phyloP scores from a whole-genome alignment of 2,113 vertebrate genomes.

The Dascyllus trimaculatus region DNA sequence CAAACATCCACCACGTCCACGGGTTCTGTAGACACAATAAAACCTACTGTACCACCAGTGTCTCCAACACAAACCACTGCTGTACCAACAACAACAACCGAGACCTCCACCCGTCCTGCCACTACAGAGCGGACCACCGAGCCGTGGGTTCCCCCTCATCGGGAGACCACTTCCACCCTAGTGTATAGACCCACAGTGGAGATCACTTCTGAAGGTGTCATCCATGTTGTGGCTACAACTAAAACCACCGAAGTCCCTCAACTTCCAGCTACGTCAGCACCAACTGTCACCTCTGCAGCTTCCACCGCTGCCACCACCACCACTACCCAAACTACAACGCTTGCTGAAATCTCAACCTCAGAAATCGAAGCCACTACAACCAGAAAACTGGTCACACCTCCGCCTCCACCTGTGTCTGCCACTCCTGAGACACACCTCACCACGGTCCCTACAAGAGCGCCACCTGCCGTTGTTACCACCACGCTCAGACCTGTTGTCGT shows the following conservation, averaged over 20 bases:
- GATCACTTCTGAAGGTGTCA: conserved; percentile 41
- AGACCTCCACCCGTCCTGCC: conserved; percentile 28
- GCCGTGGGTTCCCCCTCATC: conserved; percentile 51
- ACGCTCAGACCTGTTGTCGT: conserved; percentile 44
- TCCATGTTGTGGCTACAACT: conserved; percentile 37
- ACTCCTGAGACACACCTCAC: conserved; percentile 43
- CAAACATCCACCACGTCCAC: conserved; percentile 53
- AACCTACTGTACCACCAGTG: conserved; percentile 27
- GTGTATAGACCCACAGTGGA: conserved; percentile 60
- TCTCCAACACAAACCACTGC: conserved; percentile 59
- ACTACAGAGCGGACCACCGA: conserved; percentile 45
- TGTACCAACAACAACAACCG: conserved; percentile 38
- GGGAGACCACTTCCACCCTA: conserved; percentile 47
- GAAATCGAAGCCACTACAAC: conserved; percentile 43
- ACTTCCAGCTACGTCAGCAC: conserved; percentile 26
- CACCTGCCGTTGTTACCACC: conserved; percentile 45
- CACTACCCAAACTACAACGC: conserved; percentile 45
- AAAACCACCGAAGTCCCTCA: conserved; percentile 49
- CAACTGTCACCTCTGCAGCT: conserved; percentile 25
- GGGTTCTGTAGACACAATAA: conserved; percentile 42
- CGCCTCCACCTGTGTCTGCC: conserved; percentile 13
- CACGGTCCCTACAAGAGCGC: conserved; percentile 42
- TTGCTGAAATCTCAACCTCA: conserved; percentile 34
- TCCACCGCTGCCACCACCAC: conserved; percentile 4
- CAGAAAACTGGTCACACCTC: conserved; percentile 34